Evolutionary conservation across 2,797 vertebrate genomes (phyloP).

Genomic region (Gymnodraco acuticeps): DNA sequence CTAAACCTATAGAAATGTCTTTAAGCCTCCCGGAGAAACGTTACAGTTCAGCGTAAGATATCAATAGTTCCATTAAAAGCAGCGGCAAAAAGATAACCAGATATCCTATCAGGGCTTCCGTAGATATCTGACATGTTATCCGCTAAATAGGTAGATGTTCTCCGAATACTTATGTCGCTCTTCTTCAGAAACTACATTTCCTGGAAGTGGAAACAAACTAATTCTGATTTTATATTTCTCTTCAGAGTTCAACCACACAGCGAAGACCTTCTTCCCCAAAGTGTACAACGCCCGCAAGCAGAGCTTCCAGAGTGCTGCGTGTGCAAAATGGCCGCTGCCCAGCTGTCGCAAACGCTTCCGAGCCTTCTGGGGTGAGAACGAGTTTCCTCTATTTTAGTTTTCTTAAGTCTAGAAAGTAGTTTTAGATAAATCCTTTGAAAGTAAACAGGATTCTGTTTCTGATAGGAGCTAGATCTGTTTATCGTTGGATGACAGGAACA

Average conservation of each 20-base stretch:
- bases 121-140: not conserved
- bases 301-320: slow-evolving; percentile 72
- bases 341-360: slow-evolving; percentile 61
- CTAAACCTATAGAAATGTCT: too few relatives aligned
- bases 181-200: not conserved
- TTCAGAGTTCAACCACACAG: slow-evolving; percentile 78
- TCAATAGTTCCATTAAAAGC: too few relatives aligned
- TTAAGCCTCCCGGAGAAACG: too few relatives aligned
- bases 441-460: not conserved
- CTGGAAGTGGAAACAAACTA: not conserved
- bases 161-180: not conserved
- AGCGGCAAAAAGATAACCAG: too few relatives aligned
- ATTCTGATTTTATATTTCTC: slow-evolving; percentile 13
- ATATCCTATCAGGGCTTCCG: too few relatives aligned
- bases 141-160: not conserved
- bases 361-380: slow-evolving; percentile 74
- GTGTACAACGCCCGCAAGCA: slow-evolving; percentile 70
- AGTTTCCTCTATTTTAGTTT: not conserved
- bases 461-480: not conserved
- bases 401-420: not conserved
- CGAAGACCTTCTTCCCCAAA: slow-evolving; percentile 75
- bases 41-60: too few relatives aligned
- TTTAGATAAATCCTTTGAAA: too few relatives aligned
- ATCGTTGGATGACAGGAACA: too few relatives aligned
- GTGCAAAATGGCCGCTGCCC: slow-evolving; percentile 82